Evolutionary conservation across 2,113 vertebrate genomes (phyloP), one percentile per base, ranked within the genome.

Genomic region (Microcebus jonahi): DNA sequence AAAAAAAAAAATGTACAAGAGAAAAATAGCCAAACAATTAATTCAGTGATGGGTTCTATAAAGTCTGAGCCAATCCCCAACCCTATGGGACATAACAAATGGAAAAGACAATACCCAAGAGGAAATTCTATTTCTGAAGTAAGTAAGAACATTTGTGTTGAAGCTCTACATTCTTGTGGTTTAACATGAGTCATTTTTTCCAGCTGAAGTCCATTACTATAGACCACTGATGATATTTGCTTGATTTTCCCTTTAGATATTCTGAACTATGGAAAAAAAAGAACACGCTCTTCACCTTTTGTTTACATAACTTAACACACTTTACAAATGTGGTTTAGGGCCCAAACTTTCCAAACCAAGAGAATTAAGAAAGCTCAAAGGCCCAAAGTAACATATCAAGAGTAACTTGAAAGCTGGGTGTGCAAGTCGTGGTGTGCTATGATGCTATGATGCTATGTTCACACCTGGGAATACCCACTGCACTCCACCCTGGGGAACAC

Each of bases 161-260:
- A 87, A 81, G 77, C 20, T 53, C 86, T 71, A 23, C 50, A 94
- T 80, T 96, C n/a, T 84, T 91, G 73, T 53, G 12, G 1, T 85
- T 96, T 95, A 79, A 63, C 48, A 48, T 77, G 82, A 91, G 39
- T 86, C 84, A 81, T 55, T 89, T 94, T 93, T 70, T 70, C 71
- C 92, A 92, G 34, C 75, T 90, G 53, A 42, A 97, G 93, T 59
- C 63, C 73, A 95, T 67, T 89, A 86, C 34, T 75, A 6, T 68
- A 95, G 75, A 77, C 29, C 20, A 94, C 48, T 68, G 45, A 84
- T 76, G 42, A n/a, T 68, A 84, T 90, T 92, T 87, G 29, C 81
- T 95, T 76, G 36, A 65, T 84, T 83, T 90, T 91, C 65, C 82
- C 45, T 85, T 93, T 81, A 68, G 57, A 79, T 82, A 94, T 65